Conservation (phyloP, 2,888 invertebrate species). For the Orchesellides sinensis region DNA sequence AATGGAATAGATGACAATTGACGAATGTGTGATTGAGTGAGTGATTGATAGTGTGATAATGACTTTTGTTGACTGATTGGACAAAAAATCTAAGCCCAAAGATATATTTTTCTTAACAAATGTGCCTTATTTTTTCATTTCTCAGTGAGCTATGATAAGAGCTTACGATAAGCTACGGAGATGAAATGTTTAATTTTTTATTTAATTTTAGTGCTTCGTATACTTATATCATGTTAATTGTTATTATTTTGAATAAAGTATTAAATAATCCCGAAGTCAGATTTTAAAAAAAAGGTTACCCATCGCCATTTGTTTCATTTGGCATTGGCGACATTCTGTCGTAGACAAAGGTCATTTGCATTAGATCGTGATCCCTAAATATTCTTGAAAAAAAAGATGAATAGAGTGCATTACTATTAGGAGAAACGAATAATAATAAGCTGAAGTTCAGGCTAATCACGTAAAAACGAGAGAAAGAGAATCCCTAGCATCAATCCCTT, state of each 20-base stretch:
- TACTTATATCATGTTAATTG: neutral
- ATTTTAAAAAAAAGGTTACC: too few species aligned
- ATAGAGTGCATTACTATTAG: slow-evolving; percentile 25
- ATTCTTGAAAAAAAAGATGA: neutral
- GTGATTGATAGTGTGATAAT: neutral
- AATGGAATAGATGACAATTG: neutral
- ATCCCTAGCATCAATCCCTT: neutral
- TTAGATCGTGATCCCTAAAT: neutral
- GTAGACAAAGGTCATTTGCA: neutral
- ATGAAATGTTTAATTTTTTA: neutral
- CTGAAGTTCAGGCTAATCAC: slow-evolving; percentile 39
- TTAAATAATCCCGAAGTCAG: neutral
- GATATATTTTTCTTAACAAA: neutral
- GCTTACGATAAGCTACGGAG: neutral
- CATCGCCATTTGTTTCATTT: too few species aligned
- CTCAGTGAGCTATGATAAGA: neutral
- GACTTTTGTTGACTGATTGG: neutral
- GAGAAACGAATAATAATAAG: slow-evolving; percentile 17
- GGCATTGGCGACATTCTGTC: too few species aligned
- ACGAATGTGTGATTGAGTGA: neutral
- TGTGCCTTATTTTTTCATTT: neutral
- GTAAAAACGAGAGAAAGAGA: slow-evolving; percentile 2
- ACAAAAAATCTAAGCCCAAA: neutral
- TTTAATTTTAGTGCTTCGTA: neutral
- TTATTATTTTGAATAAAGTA: neutral